Base-by-base conservation (phyloP, 1,140 invertebrate genomes). In the Nilaparvata lugens region DNA sequence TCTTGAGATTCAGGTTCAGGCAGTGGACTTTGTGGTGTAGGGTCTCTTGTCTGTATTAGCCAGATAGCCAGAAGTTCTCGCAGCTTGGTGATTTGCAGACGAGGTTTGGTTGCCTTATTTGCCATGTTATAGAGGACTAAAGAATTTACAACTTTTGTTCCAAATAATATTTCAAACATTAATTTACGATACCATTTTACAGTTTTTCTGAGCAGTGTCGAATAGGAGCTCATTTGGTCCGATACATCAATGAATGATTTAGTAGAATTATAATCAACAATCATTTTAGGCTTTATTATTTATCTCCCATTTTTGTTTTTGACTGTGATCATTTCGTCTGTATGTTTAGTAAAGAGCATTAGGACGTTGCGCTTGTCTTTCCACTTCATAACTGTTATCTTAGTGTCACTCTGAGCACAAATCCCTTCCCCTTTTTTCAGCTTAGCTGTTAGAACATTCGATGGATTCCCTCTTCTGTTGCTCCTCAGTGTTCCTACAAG, bases 401-500 rank as follows among this genome's bases (percentile, higher is more conserved):
- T 28, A 45, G 42, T 45, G 11, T 45, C 19, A 19, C 42, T 45
- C 13, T 45, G 3, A 4, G 3, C 13, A 13, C 3, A n/a, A 45
- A 45, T 45, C 3, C 3, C 3, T 19, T 45, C n/a, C 3, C 42
- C 42, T 4, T 19, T 3, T 5, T 45, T 45, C 14, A 45, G 42
- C 13, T 16, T 16, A 4, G n/a, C 19, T 11, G 3, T 3, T 4
- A 5, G 3, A 45, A 45, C 19, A 19, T 4, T 45, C 13, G 3
- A 4, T 5, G 42, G 19, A 19, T 45, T 45, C 11, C 5, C 13
- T 5, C 5, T n/a, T 11, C 42, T 52, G 11, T 65, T 56, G 21
- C 31, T 19, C 58, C 60, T 57, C 51, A 66, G 56, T 35, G 60
- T 64, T 5, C 60, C 63, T 57, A 66, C 3, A 24, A 61, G n/a